These are phyloP conservation scores for Setophaga petechia DNA, from an alignment of 2,113 vertebrate species.

Conservation along the genomic window DNA sequence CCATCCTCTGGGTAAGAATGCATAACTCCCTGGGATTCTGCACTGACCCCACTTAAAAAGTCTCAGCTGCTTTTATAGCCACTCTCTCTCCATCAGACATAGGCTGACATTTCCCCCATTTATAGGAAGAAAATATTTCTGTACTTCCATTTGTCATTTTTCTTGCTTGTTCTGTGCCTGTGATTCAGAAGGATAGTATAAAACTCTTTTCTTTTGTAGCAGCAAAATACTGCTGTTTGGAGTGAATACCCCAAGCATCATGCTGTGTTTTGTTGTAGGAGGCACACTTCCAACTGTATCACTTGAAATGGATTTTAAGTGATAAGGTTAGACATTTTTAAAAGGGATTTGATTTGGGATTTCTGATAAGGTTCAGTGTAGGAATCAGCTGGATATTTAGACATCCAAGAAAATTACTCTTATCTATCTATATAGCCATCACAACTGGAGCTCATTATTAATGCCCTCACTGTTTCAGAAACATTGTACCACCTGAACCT, in stretches of 20 bases:
- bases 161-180: neutral
- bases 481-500: neutral
- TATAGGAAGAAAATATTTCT: neutral
- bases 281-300: neutral
- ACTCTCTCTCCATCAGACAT: neutral
- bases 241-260: neutral
- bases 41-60: neutral
- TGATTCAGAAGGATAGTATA: neutral
- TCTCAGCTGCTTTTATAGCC: neutral
- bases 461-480: constrained; percentile 20
- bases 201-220: neutral
- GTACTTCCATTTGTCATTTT: neutral
- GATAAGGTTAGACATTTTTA: neutral
- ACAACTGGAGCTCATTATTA: constrained; percentile 32
- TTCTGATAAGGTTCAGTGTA: neutral
- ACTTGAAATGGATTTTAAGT: constrained; percentile 14
- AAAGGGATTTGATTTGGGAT: neutral
- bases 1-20: neutral
- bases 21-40: neutral
- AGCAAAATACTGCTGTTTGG: neutral
- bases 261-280: neutral
- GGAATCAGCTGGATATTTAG: constrained; percentile 13
- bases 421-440: neutral
- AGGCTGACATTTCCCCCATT: neutral
- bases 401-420: neutral